A percentile compares a stretch with the other conserved stretches of the same genome.
Conservation (phyloP, 2,113 vertebrate species). For the Vulpes lagopus region DNA sequence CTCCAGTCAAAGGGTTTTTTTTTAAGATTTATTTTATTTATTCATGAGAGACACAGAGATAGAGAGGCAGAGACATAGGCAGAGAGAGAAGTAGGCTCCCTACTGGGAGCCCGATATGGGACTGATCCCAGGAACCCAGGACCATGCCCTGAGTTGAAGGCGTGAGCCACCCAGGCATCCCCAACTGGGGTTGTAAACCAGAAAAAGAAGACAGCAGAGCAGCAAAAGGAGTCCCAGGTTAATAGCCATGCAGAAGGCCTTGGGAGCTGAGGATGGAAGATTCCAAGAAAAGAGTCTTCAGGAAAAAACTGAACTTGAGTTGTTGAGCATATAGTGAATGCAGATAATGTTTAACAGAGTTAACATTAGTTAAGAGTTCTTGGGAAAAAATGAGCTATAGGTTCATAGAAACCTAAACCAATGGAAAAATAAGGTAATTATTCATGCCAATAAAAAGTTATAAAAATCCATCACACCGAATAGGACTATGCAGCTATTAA, state of each 20-base stretch:
- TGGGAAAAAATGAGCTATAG: neutral
- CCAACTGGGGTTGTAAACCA: neutral
- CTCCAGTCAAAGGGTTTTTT: neutral
- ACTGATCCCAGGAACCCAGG: no score
- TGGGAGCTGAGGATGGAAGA: neutral
- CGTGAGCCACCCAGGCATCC: no score
- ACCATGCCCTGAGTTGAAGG: no score
- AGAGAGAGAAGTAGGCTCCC: no score
- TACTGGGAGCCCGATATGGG: no score
- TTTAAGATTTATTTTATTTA: no score
- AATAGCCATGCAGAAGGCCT: neutral
- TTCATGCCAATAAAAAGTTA: conserved; percentile 18
- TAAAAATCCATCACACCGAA: neutral
- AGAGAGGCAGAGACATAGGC: no score
- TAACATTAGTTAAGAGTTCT: neutral
- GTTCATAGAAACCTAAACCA: conserved; percentile 20
- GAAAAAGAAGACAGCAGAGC: neutral
- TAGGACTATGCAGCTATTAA: neutral
- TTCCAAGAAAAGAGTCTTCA: neutral
- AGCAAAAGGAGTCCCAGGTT: neutral
- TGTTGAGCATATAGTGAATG: conserved; percentile 5
- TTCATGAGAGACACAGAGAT: no score
- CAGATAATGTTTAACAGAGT: neutral
- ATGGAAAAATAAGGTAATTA: conserved; percentile 27
- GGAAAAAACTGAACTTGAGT: conserved; percentile 33